Conservation (phyloP, 1,140 invertebrate species). For the Penaeus chinensis region DNA sequence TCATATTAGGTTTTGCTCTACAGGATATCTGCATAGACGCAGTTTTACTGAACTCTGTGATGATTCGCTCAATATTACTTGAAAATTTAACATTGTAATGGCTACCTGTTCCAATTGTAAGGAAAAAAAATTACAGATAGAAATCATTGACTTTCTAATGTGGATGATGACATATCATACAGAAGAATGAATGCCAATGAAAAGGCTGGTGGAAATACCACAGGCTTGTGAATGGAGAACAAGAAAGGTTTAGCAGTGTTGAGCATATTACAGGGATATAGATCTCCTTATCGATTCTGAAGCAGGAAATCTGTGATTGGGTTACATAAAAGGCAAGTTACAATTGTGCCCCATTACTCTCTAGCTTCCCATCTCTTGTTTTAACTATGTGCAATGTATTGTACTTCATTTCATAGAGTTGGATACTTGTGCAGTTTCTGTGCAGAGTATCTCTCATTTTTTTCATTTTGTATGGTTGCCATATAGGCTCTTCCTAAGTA, state of each 20-base stretch:
- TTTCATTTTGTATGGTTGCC: constrained; percentile 55
- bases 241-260: too few species aligned
- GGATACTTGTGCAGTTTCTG: constrained; percentile 10
- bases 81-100: constrained; percentile 29
- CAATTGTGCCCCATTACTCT: constrained; percentile 49
- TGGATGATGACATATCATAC: too few species aligned
- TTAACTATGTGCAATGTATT: constrained; percentile 59
- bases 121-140: not conserved
- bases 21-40: constrained; percentile 23
- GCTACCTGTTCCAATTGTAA: constrained; percentile 18
- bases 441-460: constrained; percentile 40
- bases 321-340: constrained; percentile 22
- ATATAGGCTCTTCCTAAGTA: constrained; percentile 49
- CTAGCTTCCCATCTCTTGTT: constrained; percentile 28
- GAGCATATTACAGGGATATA: too few species aligned
- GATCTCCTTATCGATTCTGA: not conserved
- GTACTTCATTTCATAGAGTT: constrained; percentile 51
- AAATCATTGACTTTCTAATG: too few species aligned
- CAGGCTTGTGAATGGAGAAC: too few species aligned
- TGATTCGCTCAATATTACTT: constrained; percentile 53
- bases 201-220: too few species aligned
- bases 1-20: constrained; percentile 3
- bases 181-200: too few species aligned
- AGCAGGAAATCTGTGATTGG: constrained; percentile 51
- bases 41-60: constrained; percentile 44